A percentile compares a stretch with the other conserved stretches of the same genome.
These are phyloP conservation scores for Drosophila mayaguana DNA, from an alignment of 2,888 invertebrate species.

Conservation along the genomic window DNA sequence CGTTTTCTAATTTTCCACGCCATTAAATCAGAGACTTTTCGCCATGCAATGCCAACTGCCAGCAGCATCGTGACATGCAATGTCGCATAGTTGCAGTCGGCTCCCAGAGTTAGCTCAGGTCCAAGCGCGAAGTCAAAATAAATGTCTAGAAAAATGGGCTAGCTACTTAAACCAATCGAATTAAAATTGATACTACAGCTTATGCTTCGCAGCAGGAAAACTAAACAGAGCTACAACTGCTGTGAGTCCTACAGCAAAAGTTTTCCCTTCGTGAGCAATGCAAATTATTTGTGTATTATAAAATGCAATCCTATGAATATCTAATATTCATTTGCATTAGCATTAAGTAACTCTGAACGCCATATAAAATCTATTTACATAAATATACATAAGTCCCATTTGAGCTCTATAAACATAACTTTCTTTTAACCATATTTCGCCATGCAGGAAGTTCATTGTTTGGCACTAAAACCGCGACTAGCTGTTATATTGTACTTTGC, in stretches of 20 bases:
- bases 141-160: slow-evolving; percentile 34
- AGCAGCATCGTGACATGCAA: slow-evolving; percentile 43
- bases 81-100: slow-evolving; percentile 16
- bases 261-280: background rate
- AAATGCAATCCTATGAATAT: background rate
- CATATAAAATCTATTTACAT: background rate
- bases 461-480: slow-evolving; percentile 21
- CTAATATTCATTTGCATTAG: background rate
- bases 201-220: background rate
- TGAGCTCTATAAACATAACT: slow-evolving; percentile 14
- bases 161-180: slow-evolving; percentile 14
- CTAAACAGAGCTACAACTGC: background rate
- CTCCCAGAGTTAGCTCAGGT: background rate
- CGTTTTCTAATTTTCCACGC: slow-evolving; percentile 83
- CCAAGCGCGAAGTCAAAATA: slow-evolving; percentile 22
- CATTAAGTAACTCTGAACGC: background rate
- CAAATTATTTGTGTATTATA: background rate
- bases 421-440: slow-evolving; percentile 1
- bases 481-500: background rate
- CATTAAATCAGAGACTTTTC: slow-evolving; percentile 74
- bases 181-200: background rate
- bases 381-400: background rate
- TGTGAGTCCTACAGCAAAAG: background rate
- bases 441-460: slow-evolving; percentile 41
- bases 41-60: slow-evolving; percentile 55